Base-by-base conservation (phyloP, 2,113 vertebrate species). In the Cricetomys ansorgei region DNA sequence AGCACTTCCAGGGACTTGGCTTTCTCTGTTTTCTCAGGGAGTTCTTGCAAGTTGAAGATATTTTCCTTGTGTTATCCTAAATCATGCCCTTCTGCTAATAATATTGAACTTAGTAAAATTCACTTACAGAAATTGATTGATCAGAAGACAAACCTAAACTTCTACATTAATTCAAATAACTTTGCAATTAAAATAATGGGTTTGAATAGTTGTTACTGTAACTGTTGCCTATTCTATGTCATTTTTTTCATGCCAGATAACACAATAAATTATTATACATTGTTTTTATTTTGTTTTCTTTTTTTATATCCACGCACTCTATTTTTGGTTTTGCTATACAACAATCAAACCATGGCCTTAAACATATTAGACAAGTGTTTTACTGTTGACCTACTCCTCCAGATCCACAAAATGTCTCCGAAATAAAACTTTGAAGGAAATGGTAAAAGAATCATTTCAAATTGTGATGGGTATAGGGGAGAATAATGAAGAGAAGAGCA, bases 1-100 rank as follows among this genome's bases (percentile, higher is more conserved):
- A 87, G 40, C 3, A 81, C 70, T 96, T 96, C 86, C 65, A 73
- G 72, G 72, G n/a, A 89, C 21, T 96, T 88, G 77, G 89, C 86
- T 85, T 79, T 85, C 40, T 85, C 37, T 76, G 19, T 79, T 81
- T 92, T 87, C 88, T 72, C 80, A 89, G 37, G 23, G 37, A 92
- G 92, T 91, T 91, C 19, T 88, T 91, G 90, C 43, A 72, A 96
- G 19, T 95, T 86, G 23, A 96, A 84, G 77, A 76, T 34, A 19
- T 76, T 65, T 94, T 96, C n/a, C 29, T 91, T 64, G 94, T 96
- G 76, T 72, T 76, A 91, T 31, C 91, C 3, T 25, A 80, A 88
- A 91, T 85, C 79, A 77, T 75, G 19, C 45, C 34, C 90, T 27
- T 89, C 12, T 76, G 29, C 80, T 94, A 53, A 37, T 91, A 69